Evolutionary conservation across 2,888 invertebrate species (phyloP).

Genomic region (Philopedon plagiatum): DNA sequence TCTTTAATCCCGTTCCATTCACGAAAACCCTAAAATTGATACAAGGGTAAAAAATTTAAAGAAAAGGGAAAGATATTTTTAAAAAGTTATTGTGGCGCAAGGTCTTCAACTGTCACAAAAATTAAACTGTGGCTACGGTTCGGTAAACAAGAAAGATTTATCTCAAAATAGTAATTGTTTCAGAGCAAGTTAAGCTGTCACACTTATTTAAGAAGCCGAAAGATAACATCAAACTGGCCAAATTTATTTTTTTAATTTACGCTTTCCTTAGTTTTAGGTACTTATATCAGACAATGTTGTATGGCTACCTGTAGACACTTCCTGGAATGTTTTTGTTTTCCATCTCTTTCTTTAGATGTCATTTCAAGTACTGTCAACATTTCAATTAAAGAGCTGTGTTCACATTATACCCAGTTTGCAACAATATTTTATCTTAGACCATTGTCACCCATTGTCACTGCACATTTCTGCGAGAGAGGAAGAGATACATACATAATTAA

Average conservation of each 20-base stretch:
- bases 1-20: neutral
- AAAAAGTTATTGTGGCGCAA: constrained; percentile 38
- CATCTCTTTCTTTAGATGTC: constrained; percentile 2
- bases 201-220: too few species aligned
- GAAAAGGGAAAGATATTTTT: constrained; percentile 23
- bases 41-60: constrained; percentile 10
- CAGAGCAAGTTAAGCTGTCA: too few species aligned
- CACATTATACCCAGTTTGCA: neutral
- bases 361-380: neutral
- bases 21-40: neutral
- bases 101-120: constrained; percentile 28
- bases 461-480: neutral
- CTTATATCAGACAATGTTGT: too few species aligned
- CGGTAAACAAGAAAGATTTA: too few species aligned
- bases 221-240: too few species aligned
- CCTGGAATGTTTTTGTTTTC: constrained; percentile 21
- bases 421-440: neutral
- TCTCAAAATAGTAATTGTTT: neutral
- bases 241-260: too few species aligned
- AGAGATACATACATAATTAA: too few species aligned
- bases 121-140: neutral
- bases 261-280: too few species aligned
- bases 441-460: neutral
- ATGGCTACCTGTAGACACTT: constrained; percentile 12
- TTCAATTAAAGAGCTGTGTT: neutral